phyloP scores from a whole-genome alignment of 92 coral and sea anemone species.

The Parazoanthus atlanticus region DNA sequence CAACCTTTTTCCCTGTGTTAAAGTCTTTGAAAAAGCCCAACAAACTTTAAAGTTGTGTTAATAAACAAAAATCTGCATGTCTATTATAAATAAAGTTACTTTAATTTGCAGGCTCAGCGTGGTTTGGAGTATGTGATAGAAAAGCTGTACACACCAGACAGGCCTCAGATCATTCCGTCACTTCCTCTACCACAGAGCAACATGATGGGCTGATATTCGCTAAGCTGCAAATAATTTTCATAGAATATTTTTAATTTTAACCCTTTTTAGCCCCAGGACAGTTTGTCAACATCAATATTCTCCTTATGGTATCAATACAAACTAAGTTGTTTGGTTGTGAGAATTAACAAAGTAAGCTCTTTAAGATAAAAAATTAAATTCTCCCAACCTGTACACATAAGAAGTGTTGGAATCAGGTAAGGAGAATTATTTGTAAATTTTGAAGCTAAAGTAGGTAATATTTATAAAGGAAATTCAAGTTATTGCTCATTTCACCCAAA shows the following conservation, averaged over 20 bases:
- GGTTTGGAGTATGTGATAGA: slow-evolving; percentile 84
- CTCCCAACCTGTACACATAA: not conserved
- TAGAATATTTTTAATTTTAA: not conserved
- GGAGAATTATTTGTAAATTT: not conserved
- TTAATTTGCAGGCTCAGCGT: slow-evolving; percentile 65
- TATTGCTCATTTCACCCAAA: not conserved
- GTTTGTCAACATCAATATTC: not conserved
- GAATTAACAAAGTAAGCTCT: not conserved
- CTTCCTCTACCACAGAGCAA: slow-evolving; percentile 64
- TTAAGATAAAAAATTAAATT: not conserved
- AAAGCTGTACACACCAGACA: slow-evolving; percentile 74
- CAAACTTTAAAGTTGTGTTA: not conserved
- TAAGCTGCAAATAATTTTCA: not conserved
- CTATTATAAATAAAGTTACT: not conserved
- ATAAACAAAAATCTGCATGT: too few relatives aligned
- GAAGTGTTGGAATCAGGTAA: not conserved
- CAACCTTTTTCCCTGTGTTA: too few relatives aligned
- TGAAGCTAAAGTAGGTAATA: not conserved
- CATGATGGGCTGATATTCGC: not conserved
- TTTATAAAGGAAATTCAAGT: not conserved
- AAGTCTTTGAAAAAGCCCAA: not conserved
- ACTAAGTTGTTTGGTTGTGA: too few relatives aligned
- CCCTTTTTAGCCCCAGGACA: not conserved
- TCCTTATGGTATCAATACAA: not conserved
- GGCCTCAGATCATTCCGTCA: slow-evolving; percentile 54